These are phyloP conservation scores for Patella ulyssiponensis DNA, from an alignment of 2,888 invertebrate genomes.

Conservation along the genomic window DNA sequence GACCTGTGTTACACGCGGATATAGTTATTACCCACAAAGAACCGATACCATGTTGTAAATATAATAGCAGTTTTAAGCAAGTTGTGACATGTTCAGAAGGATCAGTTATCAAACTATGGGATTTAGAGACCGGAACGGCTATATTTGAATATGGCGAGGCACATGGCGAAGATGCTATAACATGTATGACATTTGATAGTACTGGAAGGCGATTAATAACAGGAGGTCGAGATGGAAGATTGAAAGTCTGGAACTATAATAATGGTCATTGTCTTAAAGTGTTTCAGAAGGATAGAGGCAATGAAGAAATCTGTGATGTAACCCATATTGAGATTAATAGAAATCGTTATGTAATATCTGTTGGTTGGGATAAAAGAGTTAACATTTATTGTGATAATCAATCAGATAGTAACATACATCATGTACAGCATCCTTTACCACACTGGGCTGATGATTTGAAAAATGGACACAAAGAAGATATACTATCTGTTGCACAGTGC, in stretches of 20 bases:
- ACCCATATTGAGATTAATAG: constrained; percentile 71
- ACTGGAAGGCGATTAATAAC: constrained; percentile 70
- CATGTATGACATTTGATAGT: constrained; percentile 71
- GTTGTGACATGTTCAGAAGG: constrained; percentile 71
- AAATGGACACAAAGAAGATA: constrained; percentile 72
- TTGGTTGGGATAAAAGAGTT: constrained; percentile 72
- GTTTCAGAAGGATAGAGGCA: constrained; percentile 55
- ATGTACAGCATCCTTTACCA: constrained; percentile 66
- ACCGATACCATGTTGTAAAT: constrained; percentile 68
- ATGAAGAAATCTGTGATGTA: constrained; percentile 69
- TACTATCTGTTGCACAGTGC: constrained; percentile 69
- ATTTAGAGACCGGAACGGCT: constrained; percentile 70
- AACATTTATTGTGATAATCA: constrained; percentile 70
- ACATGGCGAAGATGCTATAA: constrained; percentile 70
- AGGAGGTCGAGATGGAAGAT: constrained; percentile 70
- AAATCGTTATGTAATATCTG: constrained; percentile 72
- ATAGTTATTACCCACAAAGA: constrained; percentile 71
- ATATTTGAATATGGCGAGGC: constrained; percentile 72
- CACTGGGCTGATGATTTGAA: constrained; percentile 70
- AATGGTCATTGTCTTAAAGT: constrained; percentile 71
- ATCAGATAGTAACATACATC: constrained; percentile 63
- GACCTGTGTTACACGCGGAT: constrained; percentile 68
- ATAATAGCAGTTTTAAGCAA: constrained; percentile 71
- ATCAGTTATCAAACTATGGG: constrained; percentile 73
- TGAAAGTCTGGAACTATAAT: constrained; percentile 72